Evolutionary conservation across 1,140 invertebrate species (phyloP).

Genomic region (Brachionus rubens): DNA sequence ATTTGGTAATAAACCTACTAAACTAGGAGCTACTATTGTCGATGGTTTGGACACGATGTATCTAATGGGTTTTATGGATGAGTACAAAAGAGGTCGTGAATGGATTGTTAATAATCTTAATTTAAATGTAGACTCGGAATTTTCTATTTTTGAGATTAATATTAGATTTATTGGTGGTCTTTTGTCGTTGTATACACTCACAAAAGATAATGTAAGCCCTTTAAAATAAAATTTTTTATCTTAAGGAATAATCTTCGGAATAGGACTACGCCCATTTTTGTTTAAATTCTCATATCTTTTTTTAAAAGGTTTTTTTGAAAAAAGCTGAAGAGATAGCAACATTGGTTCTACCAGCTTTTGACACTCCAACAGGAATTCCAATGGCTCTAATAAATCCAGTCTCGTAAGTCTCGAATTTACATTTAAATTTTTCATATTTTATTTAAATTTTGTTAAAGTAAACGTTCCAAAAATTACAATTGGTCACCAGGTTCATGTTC

Average conservation of each 20-base stretch:
- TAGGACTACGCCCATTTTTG: no score
- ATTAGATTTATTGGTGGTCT: constrained; percentile 95
- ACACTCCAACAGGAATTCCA: constrained; percentile 95
- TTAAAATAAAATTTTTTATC: no score
- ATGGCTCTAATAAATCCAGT: constrained; percentile 85
- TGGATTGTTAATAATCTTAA: constrained; percentile 87
- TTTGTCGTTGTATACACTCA: constrained; percentile 84
- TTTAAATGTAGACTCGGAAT: constrained; percentile 76
- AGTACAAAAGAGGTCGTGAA: constrained; percentile 84
- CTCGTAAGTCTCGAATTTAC: constrained; percentile 67
- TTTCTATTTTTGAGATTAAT: constrained; percentile 97
- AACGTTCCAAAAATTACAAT: constrained; percentile 76
- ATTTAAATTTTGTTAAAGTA: constrained; percentile 65
- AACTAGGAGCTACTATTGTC: constrained; percentile 88
- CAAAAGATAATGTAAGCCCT: constrained; percentile 79
- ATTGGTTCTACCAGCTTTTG: constrained; percentile 90
- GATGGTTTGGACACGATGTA: constrained; percentile 94
- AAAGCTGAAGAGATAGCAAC: constrained; percentile 88
- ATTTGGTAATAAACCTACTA: constrained; percentile 71
- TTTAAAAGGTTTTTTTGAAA: constrained; percentile 56
- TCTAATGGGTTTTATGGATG: constrained; percentile 90
- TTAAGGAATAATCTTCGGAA: no score
- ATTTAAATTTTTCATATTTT: constrained; percentile 48
- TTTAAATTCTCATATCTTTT: no score
- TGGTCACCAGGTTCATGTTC: constrained; percentile 95